Conservation (phyloP, 2,797 vertebrate genomes). For the Naso thynnoides region DNA sequence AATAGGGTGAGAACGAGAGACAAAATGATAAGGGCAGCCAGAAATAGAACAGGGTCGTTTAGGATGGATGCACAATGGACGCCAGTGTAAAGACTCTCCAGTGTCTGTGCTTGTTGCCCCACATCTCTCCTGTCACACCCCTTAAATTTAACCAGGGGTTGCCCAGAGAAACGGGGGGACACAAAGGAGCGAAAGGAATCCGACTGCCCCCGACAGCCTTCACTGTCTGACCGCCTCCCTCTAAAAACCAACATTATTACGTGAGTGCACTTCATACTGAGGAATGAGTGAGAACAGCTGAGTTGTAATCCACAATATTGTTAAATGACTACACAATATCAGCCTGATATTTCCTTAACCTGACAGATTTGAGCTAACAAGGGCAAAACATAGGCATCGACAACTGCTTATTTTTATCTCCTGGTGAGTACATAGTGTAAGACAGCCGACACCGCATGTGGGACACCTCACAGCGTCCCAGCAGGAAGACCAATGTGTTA, state of each 20-base stretch:
- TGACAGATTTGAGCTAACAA: too few species aligned
- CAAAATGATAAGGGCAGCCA: slow-evolving; percentile 46
- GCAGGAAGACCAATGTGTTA: too few species aligned
- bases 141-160: slow-evolving; percentile 37
- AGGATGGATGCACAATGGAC: slow-evolving; percentile 65
- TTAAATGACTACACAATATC: not conserved
- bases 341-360: not conserved
- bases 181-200: slow-evolving; percentile 10
- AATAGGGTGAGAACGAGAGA: slow-evolving; percentile 17
- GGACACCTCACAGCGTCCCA: too few species aligned
- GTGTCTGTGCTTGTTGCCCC: slow-evolving; percentile 35
- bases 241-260: slow-evolving; percentile 5
- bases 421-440: too few species aligned
- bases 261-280: slow-evolving; percentile 7
- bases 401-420: not conserved
- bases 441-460: too few species aligned
- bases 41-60: slow-evolving; percentile 68
- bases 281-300: slow-evolving; percentile 8
- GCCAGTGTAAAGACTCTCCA: slow-evolving; percentile 56
- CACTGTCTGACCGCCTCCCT: slow-evolving; percentile 7
- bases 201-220: not conserved
- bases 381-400: not conserved
- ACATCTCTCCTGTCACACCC: slow-evolving; percentile 43
- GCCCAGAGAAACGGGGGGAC: slow-evolving; percentile 12
- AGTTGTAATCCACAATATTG: not conserved